phyloP scores from a whole-genome alignment of 2,888 invertebrate species.

The Eilema depressum region DNA sequence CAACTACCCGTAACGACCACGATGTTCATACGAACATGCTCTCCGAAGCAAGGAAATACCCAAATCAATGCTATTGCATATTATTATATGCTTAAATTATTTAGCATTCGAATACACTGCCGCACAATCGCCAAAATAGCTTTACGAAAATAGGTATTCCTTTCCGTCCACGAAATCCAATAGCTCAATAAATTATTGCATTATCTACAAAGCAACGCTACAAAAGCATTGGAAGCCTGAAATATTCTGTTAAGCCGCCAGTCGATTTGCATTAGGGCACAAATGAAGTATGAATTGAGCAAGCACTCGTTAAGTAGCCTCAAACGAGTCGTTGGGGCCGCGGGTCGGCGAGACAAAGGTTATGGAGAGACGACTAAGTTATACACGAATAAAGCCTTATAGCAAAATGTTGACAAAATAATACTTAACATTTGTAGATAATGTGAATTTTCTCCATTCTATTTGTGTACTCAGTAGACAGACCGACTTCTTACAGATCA shows the following conservation, averaged over 20 bases:
- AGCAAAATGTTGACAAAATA: neutral
- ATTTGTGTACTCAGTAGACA: neutral
- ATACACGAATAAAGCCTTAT: conserved; percentile 25
- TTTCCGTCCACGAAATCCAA: conserved; percentile 7
- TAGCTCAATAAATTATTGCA: conserved; percentile 36
- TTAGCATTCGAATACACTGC: no score
- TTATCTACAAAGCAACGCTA: conserved; percentile 35
- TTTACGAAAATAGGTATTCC: neutral
- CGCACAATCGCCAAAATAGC: neutral
- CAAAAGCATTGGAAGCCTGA: conserved; percentile 36
- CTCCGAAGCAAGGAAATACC: no score
- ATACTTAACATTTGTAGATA: neutral
- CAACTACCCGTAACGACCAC: no score
- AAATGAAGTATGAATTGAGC: conserved; percentile 54
- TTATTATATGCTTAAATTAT: no score
- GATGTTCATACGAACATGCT: no score
- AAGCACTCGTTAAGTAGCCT: conserved; percentile 67
- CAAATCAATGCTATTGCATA: no score
- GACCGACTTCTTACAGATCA: no score
- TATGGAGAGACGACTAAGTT: conserved; percentile 31
- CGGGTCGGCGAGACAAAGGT: conserved; percentile 57
- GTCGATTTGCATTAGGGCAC: conserved; percentile 51
- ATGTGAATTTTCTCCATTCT: neutral
- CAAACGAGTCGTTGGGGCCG: conserved; percentile 68
- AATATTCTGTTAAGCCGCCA: conserved; percentile 48